Conservation (phyloP, 2,888 invertebrate genomes). For the Glaucopsyche alexis region DNA sequence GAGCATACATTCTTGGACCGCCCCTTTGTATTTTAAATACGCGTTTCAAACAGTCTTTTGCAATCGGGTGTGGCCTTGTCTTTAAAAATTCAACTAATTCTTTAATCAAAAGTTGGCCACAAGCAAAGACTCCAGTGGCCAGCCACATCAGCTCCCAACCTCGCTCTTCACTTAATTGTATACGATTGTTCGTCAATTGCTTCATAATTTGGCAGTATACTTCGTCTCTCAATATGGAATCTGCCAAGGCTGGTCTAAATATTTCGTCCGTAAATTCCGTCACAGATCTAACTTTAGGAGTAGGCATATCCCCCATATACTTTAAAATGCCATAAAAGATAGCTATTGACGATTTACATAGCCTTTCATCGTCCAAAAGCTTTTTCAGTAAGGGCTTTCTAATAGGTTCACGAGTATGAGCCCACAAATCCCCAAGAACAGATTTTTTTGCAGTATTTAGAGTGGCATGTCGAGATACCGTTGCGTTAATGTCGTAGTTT, state of each 20-base stretch:
- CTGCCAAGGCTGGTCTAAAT: slow-evolving; percentile 87
- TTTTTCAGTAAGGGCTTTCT: slow-evolving; percentile 90
- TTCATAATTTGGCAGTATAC: slow-evolving; percentile 96
- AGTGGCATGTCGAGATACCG: slow-evolving; percentile 82
- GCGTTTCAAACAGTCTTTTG: slow-evolving; percentile 89
- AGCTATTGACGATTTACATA: slow-evolving; percentile 86
- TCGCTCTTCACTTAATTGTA: slow-evolving; percentile 90
- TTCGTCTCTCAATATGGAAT: slow-evolving; percentile 91
- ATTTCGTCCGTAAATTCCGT: slow-evolving; percentile 94
- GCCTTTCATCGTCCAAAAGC: slow-evolving; percentile 84
- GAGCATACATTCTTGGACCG: slow-evolving; percentile 89
- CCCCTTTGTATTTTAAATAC: slow-evolving; percentile 88
- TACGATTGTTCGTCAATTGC: slow-evolving; percentile 93
- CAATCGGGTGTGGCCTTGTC: slow-evolving; percentile 86
- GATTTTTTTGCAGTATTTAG: slow-evolving; percentile 83
- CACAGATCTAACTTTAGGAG: slow-evolving; percentile 85
- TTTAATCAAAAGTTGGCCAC: slow-evolving; percentile 86
- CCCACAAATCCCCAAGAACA: slow-evolving; percentile 88
- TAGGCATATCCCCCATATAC: slow-evolving; percentile 95
- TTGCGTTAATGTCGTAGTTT: slow-evolving; percentile 66
- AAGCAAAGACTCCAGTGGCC: slow-evolving; percentile 90
- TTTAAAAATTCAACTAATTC: slow-evolving; percentile 88
- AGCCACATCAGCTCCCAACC: slow-evolving; percentile 98
- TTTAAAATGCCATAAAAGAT: slow-evolving; percentile 87
- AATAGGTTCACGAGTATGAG: slow-evolving; percentile 89